Evolutionary conservation across 2,888 invertebrate species (phyloP), one percentile per base, ranked within the genome.

Genomic region (Itoplectis maculator): DNA sequence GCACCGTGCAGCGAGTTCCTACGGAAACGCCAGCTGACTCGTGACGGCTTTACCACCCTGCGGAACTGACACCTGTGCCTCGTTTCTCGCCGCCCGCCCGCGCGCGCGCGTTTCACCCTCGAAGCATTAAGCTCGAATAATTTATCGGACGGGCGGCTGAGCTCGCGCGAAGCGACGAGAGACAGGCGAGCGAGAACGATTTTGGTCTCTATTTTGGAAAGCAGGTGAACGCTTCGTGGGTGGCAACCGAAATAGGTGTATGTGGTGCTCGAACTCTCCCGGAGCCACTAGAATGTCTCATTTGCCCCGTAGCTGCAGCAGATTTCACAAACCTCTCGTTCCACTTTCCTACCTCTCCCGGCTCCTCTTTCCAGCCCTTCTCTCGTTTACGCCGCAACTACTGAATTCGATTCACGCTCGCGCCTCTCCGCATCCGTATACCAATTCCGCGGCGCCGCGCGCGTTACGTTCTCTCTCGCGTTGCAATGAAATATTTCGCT

Each of bases 21-120:
- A 51, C 68, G 68, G 66, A 78, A 83, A 78, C 84, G 81, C 81
- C 77, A 78, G 78, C 80, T 68, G 49, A 65, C 70, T 78, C 65
- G 51, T 78, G 63, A 72, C 51, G 49, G 40, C 42, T 70, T 40
- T 51, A 63, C 54, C 29, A 70, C 40, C 51, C 40, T 59, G 2
- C 56, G 15, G 13, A 59, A 11, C 42, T 42, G 42, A 42, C 42
- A 42, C 42, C 13, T 42, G 42, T 35, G 35, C 59, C 40, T 35
- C 9, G 35, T 54, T 37, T 37, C n/a, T n/a, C n/a, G n/a, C n/a
- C n/a, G n/a, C n/a, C n/a, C 49, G 18, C 68, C n/a, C 40, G 51
- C 40, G 18, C 74, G 65, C 65, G 37, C 29, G 9, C 23, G 18
- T 40, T 45, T 35, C 56, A 15, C 23, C 15, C 45, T 23, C 51